phyloP scores from a whole-genome alignment of 2,113 vertebrate genomes.

The Serinus canaria region DNA sequence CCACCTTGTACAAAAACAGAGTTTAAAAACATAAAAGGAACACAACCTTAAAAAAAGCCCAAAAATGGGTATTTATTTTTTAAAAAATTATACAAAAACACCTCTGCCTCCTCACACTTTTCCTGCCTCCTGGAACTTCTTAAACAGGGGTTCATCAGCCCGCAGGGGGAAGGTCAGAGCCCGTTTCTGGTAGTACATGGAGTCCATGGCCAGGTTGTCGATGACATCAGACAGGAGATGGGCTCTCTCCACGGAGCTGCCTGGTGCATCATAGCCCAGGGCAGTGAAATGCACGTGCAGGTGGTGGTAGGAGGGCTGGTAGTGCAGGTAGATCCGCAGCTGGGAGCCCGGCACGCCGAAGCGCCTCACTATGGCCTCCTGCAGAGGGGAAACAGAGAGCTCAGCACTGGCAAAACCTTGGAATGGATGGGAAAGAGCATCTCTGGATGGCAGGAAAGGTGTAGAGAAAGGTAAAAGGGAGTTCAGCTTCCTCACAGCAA shows the following conservation, averaged over 20 bases:
- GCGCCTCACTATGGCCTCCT: constrained; percentile 81
- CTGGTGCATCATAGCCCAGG: constrained; percentile 84
- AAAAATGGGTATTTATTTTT: neutral
- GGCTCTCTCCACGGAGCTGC: constrained; percentile 84
- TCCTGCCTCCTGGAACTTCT: constrained; percentile 78
- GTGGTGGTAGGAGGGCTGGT: constrained; percentile 96
- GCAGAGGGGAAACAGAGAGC: neutral
- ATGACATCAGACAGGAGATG: constrained; percentile 89
- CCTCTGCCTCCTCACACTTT: constrained; percentile 16
- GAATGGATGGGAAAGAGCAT: neutral
- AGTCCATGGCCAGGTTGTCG: constrained; percentile 80
- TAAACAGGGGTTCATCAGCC: constrained; percentile 78
- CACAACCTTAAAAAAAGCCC: neutral
- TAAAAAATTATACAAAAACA: neutral
- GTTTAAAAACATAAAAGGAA: neutral
- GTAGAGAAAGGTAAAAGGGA: neutral
- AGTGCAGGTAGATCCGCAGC: constrained; percentile 89
- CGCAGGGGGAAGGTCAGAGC: constrained; percentile 83
- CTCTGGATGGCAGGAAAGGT: neutral
- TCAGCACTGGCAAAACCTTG: neutral
- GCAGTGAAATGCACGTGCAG: constrained; percentile 92
- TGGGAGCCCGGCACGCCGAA: constrained; percentile 73
- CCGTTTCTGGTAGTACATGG: constrained; percentile 75
- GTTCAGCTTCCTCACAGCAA: neutral
- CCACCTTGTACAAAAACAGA: neutral